phyloP scores from a whole-genome alignment of 2,113 vertebrate genomes.

The Furnarius figulus region DNA sequence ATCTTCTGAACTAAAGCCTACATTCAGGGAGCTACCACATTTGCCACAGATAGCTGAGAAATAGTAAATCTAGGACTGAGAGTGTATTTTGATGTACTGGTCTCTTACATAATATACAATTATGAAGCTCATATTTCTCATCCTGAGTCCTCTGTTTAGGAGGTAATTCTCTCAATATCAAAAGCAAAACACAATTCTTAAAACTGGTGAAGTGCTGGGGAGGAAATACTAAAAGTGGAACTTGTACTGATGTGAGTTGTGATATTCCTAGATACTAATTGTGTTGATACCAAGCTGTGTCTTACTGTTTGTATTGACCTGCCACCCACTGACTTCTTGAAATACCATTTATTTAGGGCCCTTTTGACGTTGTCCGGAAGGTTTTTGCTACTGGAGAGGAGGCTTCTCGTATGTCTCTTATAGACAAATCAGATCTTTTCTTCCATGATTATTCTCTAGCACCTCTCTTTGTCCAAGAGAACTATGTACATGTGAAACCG shows the following conservation, averaged over 20 bases:
- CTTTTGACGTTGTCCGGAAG: conserved; percentile 94
- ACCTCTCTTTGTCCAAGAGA: conserved; percentile 98
- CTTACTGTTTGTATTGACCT: neutral
- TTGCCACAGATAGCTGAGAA: neutral
- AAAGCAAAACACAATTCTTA: neutral
- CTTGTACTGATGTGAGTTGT: neutral
- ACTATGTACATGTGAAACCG: conserved; percentile 91
- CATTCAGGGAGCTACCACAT: neutral
- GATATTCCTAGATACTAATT: neutral
- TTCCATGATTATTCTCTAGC: conserved; percentile 96
- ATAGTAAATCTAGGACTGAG: neutral
- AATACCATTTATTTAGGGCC: conserved; percentile 76
- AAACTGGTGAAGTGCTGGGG: neutral
- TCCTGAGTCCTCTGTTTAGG: neutral
- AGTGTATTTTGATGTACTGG: neutral
- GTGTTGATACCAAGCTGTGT: neutral
- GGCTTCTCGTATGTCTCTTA: conserved; percentile 85
- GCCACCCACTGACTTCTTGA: neutral
- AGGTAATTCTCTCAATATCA: neutral
- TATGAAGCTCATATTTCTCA: neutral
- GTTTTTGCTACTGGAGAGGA: conserved; percentile 89
- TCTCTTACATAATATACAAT: neutral
- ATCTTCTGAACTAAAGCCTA: neutral
- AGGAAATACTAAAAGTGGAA: neutral
- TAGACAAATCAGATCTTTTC: conserved; percentile 95